These are phyloP conservation scores for Apogon talboti DNA, from an alignment of 2,797 vertebrate genomes.

Conservation along the genomic window DNA sequence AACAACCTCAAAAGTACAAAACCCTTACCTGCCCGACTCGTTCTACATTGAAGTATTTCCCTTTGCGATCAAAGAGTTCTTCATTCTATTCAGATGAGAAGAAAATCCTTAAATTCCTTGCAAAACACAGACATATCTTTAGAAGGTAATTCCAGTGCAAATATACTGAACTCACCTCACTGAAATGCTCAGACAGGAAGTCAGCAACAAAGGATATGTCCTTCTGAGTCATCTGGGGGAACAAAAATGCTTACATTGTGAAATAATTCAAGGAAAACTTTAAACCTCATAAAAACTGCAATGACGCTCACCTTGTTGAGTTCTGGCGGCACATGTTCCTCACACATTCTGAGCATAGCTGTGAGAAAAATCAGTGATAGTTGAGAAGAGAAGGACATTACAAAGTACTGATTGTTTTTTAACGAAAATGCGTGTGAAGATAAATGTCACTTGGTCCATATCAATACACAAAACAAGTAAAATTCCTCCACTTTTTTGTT, in stretches of 20 bases:
- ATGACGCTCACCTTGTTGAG: constrained; percentile 91
- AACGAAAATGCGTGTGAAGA: not conserved
- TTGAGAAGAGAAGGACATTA: not conserved
- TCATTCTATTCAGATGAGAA: constrained; percentile 86
- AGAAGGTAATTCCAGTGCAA: constrained; percentile 14
- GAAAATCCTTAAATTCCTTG: no score
- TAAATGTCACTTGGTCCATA: not conserved
- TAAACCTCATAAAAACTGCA: not conserved
- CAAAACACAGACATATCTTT: not conserved
- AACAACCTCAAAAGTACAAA: not conserved
- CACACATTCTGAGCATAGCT: constrained; percentile 99
- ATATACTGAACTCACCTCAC: constrained; percentile 87
- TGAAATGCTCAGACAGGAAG: constrained; percentile 98
- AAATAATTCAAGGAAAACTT: not conserved
- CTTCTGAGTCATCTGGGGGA: constrained; percentile 95
- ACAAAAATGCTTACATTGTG: constrained; percentile 8
- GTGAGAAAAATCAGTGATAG: constrained; percentile 49
- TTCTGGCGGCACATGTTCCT: constrained; percentile 96
- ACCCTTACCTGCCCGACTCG: constrained; percentile 93
- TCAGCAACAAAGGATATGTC: constrained; percentile 98
- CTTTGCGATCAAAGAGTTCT: constrained; percentile 96
- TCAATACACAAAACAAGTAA: not conserved
- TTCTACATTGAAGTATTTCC: constrained; percentile 98
- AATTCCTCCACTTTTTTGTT: not conserved
- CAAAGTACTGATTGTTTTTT: not conserved